A percentile compares a stretch with the other conserved stretches of the same genome.
phyloP scores from a whole-genome alignment of 2,888 invertebrate species.

The Syritta pipiens region DNA sequence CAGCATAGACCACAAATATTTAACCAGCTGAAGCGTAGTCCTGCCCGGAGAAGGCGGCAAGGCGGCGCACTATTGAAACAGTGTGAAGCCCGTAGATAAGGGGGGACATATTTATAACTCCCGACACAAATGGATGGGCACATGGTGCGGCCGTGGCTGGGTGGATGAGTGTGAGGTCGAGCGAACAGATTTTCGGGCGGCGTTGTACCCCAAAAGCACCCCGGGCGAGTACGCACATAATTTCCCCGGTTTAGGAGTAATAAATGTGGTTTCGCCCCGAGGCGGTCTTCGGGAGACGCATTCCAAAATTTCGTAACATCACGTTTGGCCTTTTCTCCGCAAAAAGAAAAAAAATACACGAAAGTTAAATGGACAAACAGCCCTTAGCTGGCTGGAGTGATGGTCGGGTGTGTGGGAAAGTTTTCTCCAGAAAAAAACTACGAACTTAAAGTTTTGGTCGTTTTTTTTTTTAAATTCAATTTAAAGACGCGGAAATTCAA shows the following conservation, averaged over 20 bases:
- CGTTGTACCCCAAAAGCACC: conserved; percentile 46
- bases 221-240: conserved; percentile 66
- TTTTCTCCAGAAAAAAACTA: neutral
- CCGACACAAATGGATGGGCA: conserved; percentile 48
- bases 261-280: conserved; percentile 76
- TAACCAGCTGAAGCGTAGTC: conserved; percentile 76
- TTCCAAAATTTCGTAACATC: conserved; percentile 52
- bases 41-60: conserved; percentile 18
- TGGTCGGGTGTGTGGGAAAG: conserved; percentile 8
- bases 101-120: conserved; percentile 58
- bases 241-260: conserved; percentile 74
- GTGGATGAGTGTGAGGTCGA: conserved; percentile 49
- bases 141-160: too few relatives aligned
- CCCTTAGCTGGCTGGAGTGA: neutral
- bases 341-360: too few relatives aligned
- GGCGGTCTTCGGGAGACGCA: conserved; percentile 49
- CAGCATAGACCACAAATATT: conserved; percentile 78
- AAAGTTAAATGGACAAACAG: conserved; percentile 58
- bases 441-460: conserved; percentile 1
- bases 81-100: conserved; percentile 59
- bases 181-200: conserved; percentile 62
- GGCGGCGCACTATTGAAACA: conserved; percentile 52
- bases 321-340: conserved; percentile 63
- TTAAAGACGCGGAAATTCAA: too few relatives aligned
- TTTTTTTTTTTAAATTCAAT: too few relatives aligned